phyloP scores from a whole-genome alignment of 2,888 invertebrate species.

The Noctua pronuba region DNA sequence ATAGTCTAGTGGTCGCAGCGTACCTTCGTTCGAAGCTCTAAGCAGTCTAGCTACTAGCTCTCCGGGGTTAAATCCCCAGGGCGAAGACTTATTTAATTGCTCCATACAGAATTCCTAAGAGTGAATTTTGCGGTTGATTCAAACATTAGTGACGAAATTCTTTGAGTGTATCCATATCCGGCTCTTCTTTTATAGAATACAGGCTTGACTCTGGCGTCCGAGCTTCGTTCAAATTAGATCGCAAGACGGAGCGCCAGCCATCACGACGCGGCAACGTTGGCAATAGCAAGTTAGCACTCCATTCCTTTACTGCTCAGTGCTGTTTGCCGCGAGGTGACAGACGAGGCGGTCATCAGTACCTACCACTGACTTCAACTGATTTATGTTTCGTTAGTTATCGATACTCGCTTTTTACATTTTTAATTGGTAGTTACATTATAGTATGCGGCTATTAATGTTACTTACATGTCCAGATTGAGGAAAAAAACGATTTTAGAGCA shows the following conservation, averaged over 20 bases:
- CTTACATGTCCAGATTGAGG: neutral
- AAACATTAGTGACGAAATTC: neutral
- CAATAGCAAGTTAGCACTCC: constrained; percentile 11
- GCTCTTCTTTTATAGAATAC: neutral
- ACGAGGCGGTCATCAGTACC: constrained; percentile 6
- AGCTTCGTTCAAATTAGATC: neutral
- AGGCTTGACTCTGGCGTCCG: neutral
- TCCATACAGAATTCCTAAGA: neutral
- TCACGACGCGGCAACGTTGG: neutral
- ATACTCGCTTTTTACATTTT: constrained; percentile 22
- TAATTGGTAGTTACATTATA: constrained; percentile 18
- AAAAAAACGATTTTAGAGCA: neutral
- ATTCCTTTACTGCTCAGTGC: neutral
- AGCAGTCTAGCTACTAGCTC: neutral
- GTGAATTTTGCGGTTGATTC: neutral
- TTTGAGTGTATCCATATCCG: neutral
- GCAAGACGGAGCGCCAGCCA: neutral
- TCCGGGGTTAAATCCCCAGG: neutral
- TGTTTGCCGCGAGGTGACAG: neutral
- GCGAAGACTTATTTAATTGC: neutral
- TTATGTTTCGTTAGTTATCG: constrained; percentile 38
- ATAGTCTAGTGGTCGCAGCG: neutral
- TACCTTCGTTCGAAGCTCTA: neutral
- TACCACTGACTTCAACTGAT: neutral
- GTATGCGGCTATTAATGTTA: too few relatives aligned